phyloP scores from a whole-genome alignment of 2,113 vertebrate genomes.

The Lepidothrix coronata region DNA sequence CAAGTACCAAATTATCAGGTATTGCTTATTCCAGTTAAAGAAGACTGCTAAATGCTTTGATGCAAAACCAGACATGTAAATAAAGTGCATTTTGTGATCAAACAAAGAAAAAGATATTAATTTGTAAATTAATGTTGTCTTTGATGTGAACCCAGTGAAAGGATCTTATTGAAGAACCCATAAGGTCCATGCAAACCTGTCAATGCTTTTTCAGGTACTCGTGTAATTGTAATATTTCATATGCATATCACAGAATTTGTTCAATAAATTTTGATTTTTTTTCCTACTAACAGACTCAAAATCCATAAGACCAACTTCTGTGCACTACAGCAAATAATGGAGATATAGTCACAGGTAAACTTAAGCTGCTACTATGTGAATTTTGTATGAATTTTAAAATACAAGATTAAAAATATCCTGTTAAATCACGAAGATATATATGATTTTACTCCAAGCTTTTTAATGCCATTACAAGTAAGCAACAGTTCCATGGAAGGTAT shows the following conservation, averaged over 20 bases:
- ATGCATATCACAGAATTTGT: not conserved
- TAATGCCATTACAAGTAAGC: not conserved
- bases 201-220: conserved; percentile 18
- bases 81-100: conserved; percentile 73
- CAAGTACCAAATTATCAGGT: conserved; percentile 75
- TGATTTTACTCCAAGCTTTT: not conserved
- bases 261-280: not conserved
- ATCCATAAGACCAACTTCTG: not conserved
- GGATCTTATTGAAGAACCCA: conserved; percentile 64
- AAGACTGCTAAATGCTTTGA: conserved; percentile 71
- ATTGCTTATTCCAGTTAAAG: conserved; percentile 80
- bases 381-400: not conserved
- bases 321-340: not conserved
- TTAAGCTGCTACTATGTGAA: not conserved
- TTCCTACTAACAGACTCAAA: not conserved
- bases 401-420: not conserved
- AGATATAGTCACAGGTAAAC: not conserved
- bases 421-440: not conserved
- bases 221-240: not conserved
- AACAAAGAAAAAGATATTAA: conserved; percentile 77
- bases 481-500: not conserved
- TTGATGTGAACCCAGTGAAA: conserved; percentile 83
- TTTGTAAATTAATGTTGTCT: conserved; percentile 85
- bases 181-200: not conserved
- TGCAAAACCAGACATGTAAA: conserved; percentile 82